Evolutionary conservation across 2,888 invertebrate species (phyloP).

Genomic region (Trichacis sp.): DNA sequence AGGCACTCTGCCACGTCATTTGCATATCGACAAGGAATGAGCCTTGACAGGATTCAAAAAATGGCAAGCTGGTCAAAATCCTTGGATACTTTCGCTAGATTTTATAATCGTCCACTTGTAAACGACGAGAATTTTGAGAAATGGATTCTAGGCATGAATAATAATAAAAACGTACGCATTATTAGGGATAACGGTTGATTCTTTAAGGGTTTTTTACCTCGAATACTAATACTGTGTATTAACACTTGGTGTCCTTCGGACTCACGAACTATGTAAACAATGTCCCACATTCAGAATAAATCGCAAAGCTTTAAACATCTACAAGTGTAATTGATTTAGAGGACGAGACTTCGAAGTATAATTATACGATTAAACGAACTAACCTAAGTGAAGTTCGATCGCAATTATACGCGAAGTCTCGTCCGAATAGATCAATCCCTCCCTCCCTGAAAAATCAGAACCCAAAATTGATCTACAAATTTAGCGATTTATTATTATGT

Average conservation of each 20-base stretch:
- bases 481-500: too few species aligned
- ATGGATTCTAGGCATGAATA: background rate
- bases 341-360: slow-evolving; percentile 4
- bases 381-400: slow-evolving; percentile 5
- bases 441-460: too few species aligned
- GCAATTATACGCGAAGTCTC: background rate
- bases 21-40: background rate
- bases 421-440: slow-evolving; percentile 3
- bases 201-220: too few species aligned
- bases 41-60: background rate
- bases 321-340: slow-evolving; percentile 3
- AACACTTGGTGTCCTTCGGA: too few species aligned
- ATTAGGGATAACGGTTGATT: too few species aligned
- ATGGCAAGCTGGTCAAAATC: slow-evolving; percentile 5
- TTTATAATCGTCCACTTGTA: slow-evolving; percentile 5
- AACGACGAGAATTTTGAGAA: background rate
- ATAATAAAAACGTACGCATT: too few species aligned
- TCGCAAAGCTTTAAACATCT: background rate
- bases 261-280: too few species aligned
- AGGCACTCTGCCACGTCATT: slow-evolving; percentile 10
- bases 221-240: too few species aligned
- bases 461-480: too few species aligned
- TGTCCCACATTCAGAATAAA: too few species aligned
- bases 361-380: background rate
- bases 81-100: background rate